phyloP scores from a whole-genome alignment of 2,113 vertebrate species.

The Sinocyclocheilus anophthalmus region DNA sequence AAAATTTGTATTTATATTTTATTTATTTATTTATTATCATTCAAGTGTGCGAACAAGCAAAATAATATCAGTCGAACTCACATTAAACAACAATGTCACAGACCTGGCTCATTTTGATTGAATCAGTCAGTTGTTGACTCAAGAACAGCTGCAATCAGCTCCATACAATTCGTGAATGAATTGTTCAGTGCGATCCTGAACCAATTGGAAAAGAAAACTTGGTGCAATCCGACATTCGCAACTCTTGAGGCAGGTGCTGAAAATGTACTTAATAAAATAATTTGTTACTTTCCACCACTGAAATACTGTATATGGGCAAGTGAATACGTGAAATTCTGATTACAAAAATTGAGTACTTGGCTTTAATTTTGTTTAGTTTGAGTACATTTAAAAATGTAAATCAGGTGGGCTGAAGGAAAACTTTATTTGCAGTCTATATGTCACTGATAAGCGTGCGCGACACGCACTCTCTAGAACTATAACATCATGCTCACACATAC shows the following conservation, averaged over 20 bases:
- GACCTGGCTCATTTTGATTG: not conserved
- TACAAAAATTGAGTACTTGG: not conserved
- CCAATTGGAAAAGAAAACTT: not conserved
- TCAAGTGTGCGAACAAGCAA: too few species aligned
- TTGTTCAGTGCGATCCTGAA: not conserved
- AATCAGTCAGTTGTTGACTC: not conserved
- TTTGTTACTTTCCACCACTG: too few species aligned
- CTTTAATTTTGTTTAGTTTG: not conserved
- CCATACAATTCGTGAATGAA: too few species aligned
- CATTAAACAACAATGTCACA: not conserved
- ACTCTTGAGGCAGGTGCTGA: too few species aligned
- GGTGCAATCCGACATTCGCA: not conserved
- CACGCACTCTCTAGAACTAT: too few species aligned
- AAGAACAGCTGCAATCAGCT: not conserved
- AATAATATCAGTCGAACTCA: not conserved
- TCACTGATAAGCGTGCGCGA: too few species aligned
- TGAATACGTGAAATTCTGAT: too few species aligned
- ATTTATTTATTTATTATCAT: too few species aligned
- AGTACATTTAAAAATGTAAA: not conserved
- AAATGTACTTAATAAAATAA: too few species aligned
- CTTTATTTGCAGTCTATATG: not conserved
- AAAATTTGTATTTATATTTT: too few species aligned
- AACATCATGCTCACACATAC: not conserved
- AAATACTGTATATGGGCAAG: too few species aligned
- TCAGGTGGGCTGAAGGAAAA: not conserved